Evolutionary conservation across 2,113 vertebrate species (phyloP).

Genomic region (Delphinapterus leucas): DNA sequence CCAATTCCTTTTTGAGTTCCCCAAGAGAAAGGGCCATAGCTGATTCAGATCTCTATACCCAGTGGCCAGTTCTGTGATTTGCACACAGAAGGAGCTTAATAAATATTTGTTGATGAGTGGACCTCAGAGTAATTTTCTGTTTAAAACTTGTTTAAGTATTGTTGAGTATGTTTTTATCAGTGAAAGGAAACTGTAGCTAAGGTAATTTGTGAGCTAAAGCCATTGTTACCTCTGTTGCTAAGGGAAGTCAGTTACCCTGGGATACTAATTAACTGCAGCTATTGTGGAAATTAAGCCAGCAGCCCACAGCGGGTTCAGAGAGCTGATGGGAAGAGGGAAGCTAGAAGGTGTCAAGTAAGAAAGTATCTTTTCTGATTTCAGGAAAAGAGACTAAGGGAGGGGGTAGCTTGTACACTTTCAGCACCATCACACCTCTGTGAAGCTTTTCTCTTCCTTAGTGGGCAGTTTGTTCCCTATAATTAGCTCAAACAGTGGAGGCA

Average conservation of each 20-base stretch:
- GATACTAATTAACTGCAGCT: slow-evolving; percentile 75
- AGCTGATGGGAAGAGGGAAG: slow-evolving; percentile 51
- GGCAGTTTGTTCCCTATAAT: slow-evolving; percentile 55
- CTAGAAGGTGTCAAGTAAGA: slow-evolving; percentile 54
- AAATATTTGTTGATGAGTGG: slow-evolving; percentile 58
- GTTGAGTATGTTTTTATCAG: slow-evolving; percentile 60
- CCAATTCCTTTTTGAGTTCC: neutral
- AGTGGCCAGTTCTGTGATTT: slow-evolving; percentile 10
- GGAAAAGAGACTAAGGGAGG: slow-evolving; percentile 9
- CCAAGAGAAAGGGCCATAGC: slow-evolving; percentile 11
- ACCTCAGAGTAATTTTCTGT: slow-evolving; percentile 54
- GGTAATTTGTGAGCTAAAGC: slow-evolving; percentile 66
- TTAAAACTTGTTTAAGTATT: slow-evolving; percentile 45
- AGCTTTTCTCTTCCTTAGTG: slow-evolving; percentile 55
- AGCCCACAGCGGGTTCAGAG: slow-evolving; percentile 57
- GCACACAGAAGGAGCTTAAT: slow-evolving; percentile 50
- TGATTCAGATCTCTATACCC: neutral
- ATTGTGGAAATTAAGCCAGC: slow-evolving; percentile 74
- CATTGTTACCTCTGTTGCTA: slow-evolving; percentile 75
- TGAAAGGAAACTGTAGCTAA: slow-evolving; percentile 66
- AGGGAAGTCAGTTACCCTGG: slow-evolving; percentile 74
- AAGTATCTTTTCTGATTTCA: slow-evolving; percentile 57
- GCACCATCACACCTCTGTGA: slow-evolving; percentile 39
- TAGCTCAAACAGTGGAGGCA: slow-evolving; percentile 43
- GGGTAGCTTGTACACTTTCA: slow-evolving; percentile 34